These are phyloP conservation scores for Sparidentex hasta DNA, from an alignment of 2,797 vertebrate species.

Conservation along the genomic window DNA sequence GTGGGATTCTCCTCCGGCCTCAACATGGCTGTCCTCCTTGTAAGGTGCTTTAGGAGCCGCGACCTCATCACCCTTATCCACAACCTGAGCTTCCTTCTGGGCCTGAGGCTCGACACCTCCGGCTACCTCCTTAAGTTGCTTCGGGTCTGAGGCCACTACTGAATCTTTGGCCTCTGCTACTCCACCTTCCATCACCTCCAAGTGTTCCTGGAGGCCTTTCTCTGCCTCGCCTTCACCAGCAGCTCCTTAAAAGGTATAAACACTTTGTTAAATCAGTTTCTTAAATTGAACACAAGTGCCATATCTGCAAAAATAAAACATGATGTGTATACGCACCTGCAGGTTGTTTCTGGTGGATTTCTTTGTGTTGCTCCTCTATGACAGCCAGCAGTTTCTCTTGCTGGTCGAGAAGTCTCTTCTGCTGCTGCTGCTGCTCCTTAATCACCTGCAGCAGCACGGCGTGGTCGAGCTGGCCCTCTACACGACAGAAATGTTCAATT, in stretches of 20 bases:
- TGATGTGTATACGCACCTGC: conserved; percentile 66
- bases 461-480: conserved; percentile 93
- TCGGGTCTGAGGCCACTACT: conserved; percentile 48
- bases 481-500: conserved; percentile 32
- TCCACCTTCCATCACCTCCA: conserved; percentile 64
- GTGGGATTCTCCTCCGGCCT: conserved; percentile 27
- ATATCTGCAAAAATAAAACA: background rate
- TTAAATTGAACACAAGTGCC: background rate
- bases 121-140: conserved; percentile 45
- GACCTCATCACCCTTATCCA: conserved; percentile 12
- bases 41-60: conserved; percentile 48
- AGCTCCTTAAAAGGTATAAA: conserved; percentile 52
- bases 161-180: conserved; percentile 72
- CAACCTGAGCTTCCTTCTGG: conserved; percentile 54
- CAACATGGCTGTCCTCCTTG: conserved; percentile 67
- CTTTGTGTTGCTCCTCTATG: conserved; percentile 98
- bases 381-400: conserved; percentile 96
- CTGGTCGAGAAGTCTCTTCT: conserved; percentile 96
- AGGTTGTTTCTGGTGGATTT: conserved; percentile 94
- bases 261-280: conserved; percentile 1
- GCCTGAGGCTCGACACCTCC: conserved; percentile 42
- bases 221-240: conserved; percentile 71
- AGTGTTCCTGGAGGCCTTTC: conserved; percentile 64
- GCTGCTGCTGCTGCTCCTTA: conserved; percentile 96
- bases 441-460: conserved; percentile 94